Evolutionary conservation across 2,797 vertebrate species (phyloP).

Genomic region (Pangasius sanitwongsei): DNA sequence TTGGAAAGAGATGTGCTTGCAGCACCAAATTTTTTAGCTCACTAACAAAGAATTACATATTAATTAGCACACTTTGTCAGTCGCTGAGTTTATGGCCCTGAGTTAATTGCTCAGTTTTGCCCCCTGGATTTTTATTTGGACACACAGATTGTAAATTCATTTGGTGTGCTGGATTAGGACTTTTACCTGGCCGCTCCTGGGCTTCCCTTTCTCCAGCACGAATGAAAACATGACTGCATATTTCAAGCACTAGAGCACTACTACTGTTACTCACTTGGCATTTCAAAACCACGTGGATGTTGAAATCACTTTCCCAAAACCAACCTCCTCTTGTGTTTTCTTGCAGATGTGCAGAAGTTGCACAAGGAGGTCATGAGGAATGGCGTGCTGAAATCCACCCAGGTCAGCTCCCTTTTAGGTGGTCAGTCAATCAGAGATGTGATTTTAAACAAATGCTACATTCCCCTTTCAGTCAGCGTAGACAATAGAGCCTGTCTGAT

Average conservation of each 20-base stretch:
- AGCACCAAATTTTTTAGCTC: too few species aligned
- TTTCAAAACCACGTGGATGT: not conserved
- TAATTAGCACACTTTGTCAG: too few species aligned
- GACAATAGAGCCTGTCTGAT: not conserved
- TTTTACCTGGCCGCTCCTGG: too few species aligned
- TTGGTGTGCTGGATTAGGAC: not conserved
- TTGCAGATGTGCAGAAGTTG: slow-evolving; percentile 56
- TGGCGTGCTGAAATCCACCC: slow-evolving; percentile 49
- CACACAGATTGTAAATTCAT: not conserved
- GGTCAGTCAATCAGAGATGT: slow-evolving; percentile 63
- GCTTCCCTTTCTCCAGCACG: not conserved
- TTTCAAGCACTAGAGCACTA: not conserved
- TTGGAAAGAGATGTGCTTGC: too few species aligned
- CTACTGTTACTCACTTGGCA: not conserved
- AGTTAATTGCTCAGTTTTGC: not conserved
- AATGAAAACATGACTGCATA: not conserved
- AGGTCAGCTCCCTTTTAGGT: slow-evolving; percentile 60
- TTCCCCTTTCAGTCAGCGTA: slow-evolving; percentile 47
- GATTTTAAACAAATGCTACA: slow-evolving; percentile 61
- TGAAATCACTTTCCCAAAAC: not conserved
- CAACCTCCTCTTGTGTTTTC: not conserved
- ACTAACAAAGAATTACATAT: too few species aligned
- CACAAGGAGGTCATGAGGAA: slow-evolving; percentile 61
- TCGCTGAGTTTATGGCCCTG: not conserved
- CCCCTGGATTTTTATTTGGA: not conserved